Evolutionary conservation across 2,113 vertebrate species (phyloP).

Genomic region (Chaetodon trifascialis): DNA sequence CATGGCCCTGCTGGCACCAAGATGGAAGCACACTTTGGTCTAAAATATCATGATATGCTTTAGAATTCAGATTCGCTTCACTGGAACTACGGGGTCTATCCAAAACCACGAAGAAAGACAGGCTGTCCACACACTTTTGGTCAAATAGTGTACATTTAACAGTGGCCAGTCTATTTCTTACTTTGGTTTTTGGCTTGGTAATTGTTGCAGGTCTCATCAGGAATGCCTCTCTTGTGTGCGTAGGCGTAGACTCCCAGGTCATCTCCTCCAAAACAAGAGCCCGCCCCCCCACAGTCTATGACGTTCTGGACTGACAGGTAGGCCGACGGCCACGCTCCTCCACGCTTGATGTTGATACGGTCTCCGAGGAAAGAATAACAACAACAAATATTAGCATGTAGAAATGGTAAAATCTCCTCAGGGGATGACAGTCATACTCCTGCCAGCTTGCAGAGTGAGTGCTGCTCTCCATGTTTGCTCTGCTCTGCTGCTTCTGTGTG

Average conservation of each 20-base stretch:
- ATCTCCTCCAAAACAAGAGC: slow-evolving; percentile 93
- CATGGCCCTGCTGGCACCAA: background rate
- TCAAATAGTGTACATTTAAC: background rate
- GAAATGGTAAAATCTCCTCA: background rate
- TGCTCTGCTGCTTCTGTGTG: too few relatives aligned
- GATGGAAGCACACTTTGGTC: background rate
- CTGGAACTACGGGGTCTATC: background rate
- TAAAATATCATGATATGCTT: background rate
- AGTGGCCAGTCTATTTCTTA: slow-evolving; percentile 53
- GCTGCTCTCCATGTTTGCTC: background rate
- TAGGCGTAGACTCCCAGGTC: slow-evolving; percentile 91
- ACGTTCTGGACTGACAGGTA: slow-evolving; percentile 97
- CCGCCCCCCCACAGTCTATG: slow-evolving; percentile 89
- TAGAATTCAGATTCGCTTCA: background rate
- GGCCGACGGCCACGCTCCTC: slow-evolving; percentile 91
- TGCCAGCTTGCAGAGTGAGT: background rate
- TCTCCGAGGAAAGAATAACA: slow-evolving; percentile 79
- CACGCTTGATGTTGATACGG: slow-evolving; percentile 96
- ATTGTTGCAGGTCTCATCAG: slow-evolving; percentile 98
- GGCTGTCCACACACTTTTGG: background rate
- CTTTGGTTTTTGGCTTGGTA: slow-evolving; percentile 97
- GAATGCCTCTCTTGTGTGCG: slow-evolving; percentile 89
- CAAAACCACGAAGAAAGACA: background rate
- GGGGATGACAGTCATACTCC: background rate
- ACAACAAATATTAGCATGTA: background rate